Conservation (phyloP, 2,113 vertebrate genomes). For the Microcebus griseorufus region DNA sequence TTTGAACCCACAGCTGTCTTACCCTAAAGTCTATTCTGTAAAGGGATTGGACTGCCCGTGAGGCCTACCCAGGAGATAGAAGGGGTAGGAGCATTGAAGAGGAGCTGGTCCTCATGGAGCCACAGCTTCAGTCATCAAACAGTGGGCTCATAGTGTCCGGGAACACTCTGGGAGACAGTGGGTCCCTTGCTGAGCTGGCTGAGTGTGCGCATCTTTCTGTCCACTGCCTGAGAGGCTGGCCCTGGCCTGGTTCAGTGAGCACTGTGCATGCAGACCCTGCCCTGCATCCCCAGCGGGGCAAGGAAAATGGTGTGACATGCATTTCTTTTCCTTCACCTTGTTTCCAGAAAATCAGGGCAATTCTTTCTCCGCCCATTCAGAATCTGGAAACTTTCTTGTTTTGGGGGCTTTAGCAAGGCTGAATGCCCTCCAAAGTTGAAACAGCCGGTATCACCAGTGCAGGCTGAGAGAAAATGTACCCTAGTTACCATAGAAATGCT, state of each 20-base stretch:
- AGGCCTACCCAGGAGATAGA: neutral
- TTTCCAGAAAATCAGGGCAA: neutral
- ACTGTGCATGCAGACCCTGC: neutral
- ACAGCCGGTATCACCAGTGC: neutral
- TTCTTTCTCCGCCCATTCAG: neutral
- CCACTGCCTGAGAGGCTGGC: neutral
- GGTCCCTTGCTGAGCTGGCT: neutral
- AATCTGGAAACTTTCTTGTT: slow-evolving; percentile 6
- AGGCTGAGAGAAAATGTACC: neutral
- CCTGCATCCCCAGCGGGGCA: neutral
- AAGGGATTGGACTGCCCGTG: neutral
- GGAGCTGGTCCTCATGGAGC: neutral
- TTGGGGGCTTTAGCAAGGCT: neutral
- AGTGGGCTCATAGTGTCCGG: neutral
- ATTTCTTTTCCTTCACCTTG: neutral
- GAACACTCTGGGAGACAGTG: neutral
- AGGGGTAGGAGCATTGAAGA: neutral
- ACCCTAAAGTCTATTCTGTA: neutral
- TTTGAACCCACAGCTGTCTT: neutral
- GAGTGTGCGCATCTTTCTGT: neutral
- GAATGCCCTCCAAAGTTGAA: neutral
- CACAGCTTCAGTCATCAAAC: neutral
- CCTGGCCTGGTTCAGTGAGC: neutral
- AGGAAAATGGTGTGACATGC: neutral
- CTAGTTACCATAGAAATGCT: slow-evolving; percentile 41